Evolutionary conservation across 2,113 vertebrate genomes (phyloP), one percentile per base, ranked within the genome.

Genomic region (Pantherophis guttatus): DNA sequence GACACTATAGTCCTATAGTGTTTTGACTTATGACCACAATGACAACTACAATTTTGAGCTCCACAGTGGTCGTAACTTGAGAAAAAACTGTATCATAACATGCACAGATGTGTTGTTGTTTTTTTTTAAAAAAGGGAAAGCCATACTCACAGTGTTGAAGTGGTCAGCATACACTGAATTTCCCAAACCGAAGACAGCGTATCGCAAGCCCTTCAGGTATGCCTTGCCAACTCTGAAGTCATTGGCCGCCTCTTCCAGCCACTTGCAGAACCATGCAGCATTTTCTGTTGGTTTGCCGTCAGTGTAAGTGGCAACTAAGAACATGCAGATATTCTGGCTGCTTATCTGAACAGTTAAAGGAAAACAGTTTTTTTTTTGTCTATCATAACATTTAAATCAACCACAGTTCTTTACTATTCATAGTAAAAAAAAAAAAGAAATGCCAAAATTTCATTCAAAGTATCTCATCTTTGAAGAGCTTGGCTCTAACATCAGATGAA

Each of bases 181-280:
- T 3, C 99, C 99, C 62, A 99, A 96, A 5, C 98, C 99, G 87
- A 99, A 99, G 89, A 99, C 98, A 0, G 98, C 98, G 0, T 99
- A 99, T 97, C 98, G 97, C 96, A 99, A 96, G 89, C 99, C 99
- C 94, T 98, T 98, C 86, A 99, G 98, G 93, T 98, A 98, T 0
- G 96, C 98, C 44, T 98, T 98, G 93, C 98, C 98, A 29, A 99
- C 98, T 86, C 99, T 96, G 92, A 99, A 99, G 93, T 99, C 99
- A 5, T 91, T 98, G 8, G 98, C 97, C 0, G 99, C 98, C 50
- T 99, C 99, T 91, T 99, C 98, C 55, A 99, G 91, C 99, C 99
- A 99, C 94, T 97, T 99, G 94, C 98, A 99, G 97, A 99, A 99
- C 99, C 99, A 99, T 8, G 96, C 96, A 0, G 99, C 98, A 0